Base-by-base conservation (phyloP, 2,113 vertebrate species). In the Propithecus coquereli region DNA sequence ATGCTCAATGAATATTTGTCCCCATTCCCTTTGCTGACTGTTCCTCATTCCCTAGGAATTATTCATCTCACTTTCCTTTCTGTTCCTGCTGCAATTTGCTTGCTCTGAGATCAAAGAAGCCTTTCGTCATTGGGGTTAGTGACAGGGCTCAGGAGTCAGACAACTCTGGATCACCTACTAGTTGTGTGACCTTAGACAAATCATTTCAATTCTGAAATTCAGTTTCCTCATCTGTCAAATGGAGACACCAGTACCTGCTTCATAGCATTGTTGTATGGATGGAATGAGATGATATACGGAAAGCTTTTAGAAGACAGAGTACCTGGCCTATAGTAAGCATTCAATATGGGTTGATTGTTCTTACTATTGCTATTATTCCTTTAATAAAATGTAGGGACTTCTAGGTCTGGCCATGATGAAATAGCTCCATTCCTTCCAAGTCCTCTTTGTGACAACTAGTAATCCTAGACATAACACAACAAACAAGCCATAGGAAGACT, bases 331-430 rank as follows among this genome's bases (percentile, higher is more conserved):
- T 43, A 85, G 22, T 23, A 95, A 86, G 5, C 27, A 95, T 76
- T 90, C 66, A 71, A 32, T 76, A 76, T 52, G 65, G 18, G 14
- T 70, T 91, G 87, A 3, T 59, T 70, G 3, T 85, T 87, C 32
- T 93, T 77, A 45, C 84, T 74, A 43, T 61, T 91, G 23, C 30
- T 83, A 20, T 59, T 37, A 92, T 86, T 81, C 74, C 47, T 87
- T 90, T 68, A 90, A 84, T 90, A 90, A 96, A 68, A 80, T 70
- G 87, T 30, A 84, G 37, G 54, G 27, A 59, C 71, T 94, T 92
- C 20, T 8, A 52, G 34, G 45, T 50, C 57, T 43, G n/a, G 32
- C 65, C 65, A 84, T 84, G 71, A 80, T 73, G 30, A 16, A 95
- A 74, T 59, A 89, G 13, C 20, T 50, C 3, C 61, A 63, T 96